phyloP scores from a whole-genome alignment of 1,140 invertebrate genomes.

The Pararge aegeria region DNA sequence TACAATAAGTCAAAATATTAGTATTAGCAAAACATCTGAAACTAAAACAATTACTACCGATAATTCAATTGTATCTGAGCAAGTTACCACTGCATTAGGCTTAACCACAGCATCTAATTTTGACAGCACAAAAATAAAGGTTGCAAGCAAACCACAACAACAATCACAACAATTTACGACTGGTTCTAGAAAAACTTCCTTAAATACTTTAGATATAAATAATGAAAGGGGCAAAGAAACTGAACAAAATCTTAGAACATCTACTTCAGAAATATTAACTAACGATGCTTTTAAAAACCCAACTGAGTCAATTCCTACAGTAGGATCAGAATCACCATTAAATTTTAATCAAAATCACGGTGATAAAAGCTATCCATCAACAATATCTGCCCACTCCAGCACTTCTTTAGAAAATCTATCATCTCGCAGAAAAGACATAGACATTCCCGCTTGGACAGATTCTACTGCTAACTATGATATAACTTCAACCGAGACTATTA shows the following conservation, averaged over 20 bases:
- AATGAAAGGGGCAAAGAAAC: neutral
- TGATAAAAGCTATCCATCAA: constrained; percentile 35
- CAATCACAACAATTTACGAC: too few relatives aligned
- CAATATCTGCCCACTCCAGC: constrained; percentile 38
- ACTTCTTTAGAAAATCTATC: constrained; percentile 62
- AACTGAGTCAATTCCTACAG: neutral
- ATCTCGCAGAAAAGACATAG: constrained; percentile 63
- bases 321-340: neutral
- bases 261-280: neutral
- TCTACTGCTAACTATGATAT: constrained; percentile 54
- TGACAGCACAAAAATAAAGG: neutral
- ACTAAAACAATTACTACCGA: neutral
- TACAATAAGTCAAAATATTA: neutral
- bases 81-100: neutral
- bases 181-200: neutral
- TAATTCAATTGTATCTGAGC: neutral
- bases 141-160: too few relatives aligned
- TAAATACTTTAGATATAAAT: neutral
- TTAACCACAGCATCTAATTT: neutral
- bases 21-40: neutral
- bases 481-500: constrained; percentile 50
- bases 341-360: constrained; percentile 2
- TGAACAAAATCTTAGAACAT: neutral
- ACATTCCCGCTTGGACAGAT: constrained; percentile 72
- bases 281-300: neutral